Evolutionary conservation across 92 coral and sea anemone genomes (phyloP), one percentile per base, ranked within the genome.

Genomic region (Epizoanthus ramosus): DNA sequence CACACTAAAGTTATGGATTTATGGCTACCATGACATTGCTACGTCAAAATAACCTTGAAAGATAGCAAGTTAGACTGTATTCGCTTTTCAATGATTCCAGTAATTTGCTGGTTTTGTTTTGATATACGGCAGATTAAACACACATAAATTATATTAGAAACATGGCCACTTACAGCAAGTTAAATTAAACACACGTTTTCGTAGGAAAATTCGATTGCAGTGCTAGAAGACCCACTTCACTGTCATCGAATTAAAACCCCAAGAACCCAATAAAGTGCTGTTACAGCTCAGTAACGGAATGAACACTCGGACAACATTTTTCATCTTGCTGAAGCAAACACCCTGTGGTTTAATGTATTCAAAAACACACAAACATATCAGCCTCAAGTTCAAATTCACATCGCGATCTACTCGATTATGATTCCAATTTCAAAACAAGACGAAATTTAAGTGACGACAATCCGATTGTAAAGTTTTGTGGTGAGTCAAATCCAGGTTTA

Each of bases 401-500:
- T 60, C 82, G 25, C 61, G 82, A 77, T 77, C 82, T 59, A 61
- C 19, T 56, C 80, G 66, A 75, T 75, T 75, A 33, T 77, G 82
- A 77, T 60, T 77, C 39, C 71, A 77, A 77, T 60, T 77, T 77
- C 39, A 77, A 60, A 59, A 77, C 82, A 77, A 77, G 82, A 77
- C 70, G 82, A 60, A 39, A 28, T 75, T 75, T 77, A 60, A 59
- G 82, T 77, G 82, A 77, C 82, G 82, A 77, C 82, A 77, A 77
- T 77, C 82, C 82, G 82, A 59, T 77, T 47, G 54, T 61, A 41
- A 75, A 60, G 82, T 77, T 77, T 71, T 39, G 82, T 77, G 82
- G 82, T 60, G 82, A 77, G 82, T 77, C 82, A 77, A 87, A 75
- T 87, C 90, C 90, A 87, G 74, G 86, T 87, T 75, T 71, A 61